These are phyloP conservation scores for Zapus hudsonius DNA, from an alignment of 2,113 vertebrate species.

Conservation along the genomic window DNA sequence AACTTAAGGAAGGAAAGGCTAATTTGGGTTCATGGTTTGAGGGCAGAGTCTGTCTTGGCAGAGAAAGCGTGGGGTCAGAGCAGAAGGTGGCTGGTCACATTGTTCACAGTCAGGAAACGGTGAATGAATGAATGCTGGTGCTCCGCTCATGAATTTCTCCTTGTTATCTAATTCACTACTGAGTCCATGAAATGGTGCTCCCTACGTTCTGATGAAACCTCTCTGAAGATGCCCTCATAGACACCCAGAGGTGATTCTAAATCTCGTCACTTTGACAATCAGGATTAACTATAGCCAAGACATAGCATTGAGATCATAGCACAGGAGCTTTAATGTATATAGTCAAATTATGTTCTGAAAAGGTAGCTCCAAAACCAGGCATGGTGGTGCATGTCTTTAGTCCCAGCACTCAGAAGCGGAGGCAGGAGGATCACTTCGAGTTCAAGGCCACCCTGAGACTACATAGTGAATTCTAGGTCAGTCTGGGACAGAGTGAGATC, in stretches of 20 bases:
- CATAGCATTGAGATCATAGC: not conserved
- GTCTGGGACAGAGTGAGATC: too few species aligned
- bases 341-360: conserved; percentile 2
- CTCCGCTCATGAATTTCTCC: not conserved
- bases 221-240: not conserved
- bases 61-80: not conserved
- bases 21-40: not conserved
- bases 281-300: not conserved
- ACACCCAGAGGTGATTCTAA: not conserved
- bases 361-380: not conserved
- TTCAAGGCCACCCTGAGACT: too few species aligned
- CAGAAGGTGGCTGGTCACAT: not conserved
- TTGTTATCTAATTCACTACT: not conserved
- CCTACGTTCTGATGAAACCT: not conserved
- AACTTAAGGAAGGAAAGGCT: not conserved
- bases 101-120: not conserved
- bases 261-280: too few species aligned
- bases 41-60: not conserved
- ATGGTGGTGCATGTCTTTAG: too few species aligned
- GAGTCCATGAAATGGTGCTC: not conserved
- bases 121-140: too few species aligned
- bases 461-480: too few species aligned
- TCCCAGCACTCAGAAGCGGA: too few species aligned
- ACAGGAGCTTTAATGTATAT: not conserved
- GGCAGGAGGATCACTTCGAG: too few species aligned